These are phyloP conservation scores for Cervus canadensis DNA, from an alignment of 2,113 vertebrate species.

Conservation along the genomic window DNA sequence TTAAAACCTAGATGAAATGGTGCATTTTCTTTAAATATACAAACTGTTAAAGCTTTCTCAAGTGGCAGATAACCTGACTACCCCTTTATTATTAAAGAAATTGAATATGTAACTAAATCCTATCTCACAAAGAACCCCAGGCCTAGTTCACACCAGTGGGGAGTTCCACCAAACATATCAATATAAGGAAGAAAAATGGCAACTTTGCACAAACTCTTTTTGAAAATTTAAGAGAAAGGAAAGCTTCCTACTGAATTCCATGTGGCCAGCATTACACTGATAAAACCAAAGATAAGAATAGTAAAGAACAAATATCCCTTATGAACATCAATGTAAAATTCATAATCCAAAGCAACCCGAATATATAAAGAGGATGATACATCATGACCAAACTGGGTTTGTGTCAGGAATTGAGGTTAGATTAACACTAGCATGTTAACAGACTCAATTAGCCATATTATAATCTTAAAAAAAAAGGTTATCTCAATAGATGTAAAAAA, in stretches of 20 bases:
- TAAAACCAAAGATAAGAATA: not conserved
- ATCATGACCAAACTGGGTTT: not conserved
- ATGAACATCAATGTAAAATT: not conserved
- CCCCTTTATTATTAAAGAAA: not conserved
- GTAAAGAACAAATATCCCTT: not conserved
- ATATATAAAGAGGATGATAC: not conserved
- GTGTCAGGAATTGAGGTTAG: not conserved
- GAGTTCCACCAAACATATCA: not conserved
- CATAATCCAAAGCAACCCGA: not conserved
- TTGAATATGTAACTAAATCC: not conserved
- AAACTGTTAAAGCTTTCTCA: not conserved
- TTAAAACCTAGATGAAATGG: not conserved
- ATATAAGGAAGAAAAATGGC: not conserved
- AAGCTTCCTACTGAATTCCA: not conserved
- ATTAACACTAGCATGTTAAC: not conserved
- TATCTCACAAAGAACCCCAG: not conserved
- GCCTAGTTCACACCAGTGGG: not conserved
- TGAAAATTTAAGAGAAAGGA: not conserved
- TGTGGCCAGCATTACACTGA: not conserved
- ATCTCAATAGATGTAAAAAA: not conserved
- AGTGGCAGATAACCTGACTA: not conserved
- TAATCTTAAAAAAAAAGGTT: not conserved
- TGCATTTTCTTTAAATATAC: not conserved
- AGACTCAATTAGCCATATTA: not conserved
- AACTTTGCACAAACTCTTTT: not conserved